phyloP scores from a whole-genome alignment of 2,797 vertebrate species.

The Amphiprion clarkii region DNA sequence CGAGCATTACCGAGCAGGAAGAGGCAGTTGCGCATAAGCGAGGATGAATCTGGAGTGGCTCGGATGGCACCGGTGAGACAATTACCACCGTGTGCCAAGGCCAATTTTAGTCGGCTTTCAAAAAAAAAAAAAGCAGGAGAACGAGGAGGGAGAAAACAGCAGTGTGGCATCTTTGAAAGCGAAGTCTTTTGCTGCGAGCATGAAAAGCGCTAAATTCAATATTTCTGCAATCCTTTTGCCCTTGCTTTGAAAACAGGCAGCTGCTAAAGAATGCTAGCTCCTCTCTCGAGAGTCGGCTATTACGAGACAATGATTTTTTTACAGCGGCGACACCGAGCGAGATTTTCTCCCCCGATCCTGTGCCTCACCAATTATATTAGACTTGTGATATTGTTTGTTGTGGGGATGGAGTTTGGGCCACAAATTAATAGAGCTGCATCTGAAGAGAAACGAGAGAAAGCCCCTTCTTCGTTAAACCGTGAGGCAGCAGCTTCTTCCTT shows the following conservation, averaged over 20 bases:
- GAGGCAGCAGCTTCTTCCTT: not conserved
- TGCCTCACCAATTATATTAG: constrained; percentile 18
- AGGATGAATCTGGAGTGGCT: constrained; percentile 40
- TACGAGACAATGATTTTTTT: constrained; percentile 36
- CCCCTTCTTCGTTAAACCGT: not conserved
- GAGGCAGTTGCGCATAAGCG: constrained; percentile 48
- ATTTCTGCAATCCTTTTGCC: constrained; percentile 16
- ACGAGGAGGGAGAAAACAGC: constrained; percentile 4
- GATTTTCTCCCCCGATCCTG: constrained; percentile 21
- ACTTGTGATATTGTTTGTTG: constrained; percentile 25
- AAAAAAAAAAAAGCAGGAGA: constrained; percentile 7
- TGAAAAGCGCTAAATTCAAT: constrained; percentile 39
- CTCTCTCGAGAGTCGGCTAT: constrained; percentile 30
- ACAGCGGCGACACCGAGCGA: constrained; percentile 24
- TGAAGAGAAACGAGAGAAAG: not conserved
- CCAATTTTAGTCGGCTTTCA: constrained; percentile 31
- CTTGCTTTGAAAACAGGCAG: constrained; percentile 36
- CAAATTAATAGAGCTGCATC: constrained; percentile 25
- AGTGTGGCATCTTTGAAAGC: constrained; percentile 29
- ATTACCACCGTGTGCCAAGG: constrained; percentile 43
- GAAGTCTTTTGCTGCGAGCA: constrained; percentile 33
- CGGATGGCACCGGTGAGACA: constrained; percentile 48
- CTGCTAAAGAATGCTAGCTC: constrained; percentile 9
- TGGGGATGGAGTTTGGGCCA: constrained; percentile 11
- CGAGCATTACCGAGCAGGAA: constrained; percentile 51